Percentiles rank a stretch among this genome's conserved stretches.
phyloP scores from a whole-genome alignment of 2,888 invertebrate genomes.

The Gymnosoma rotundatum region DNA sequence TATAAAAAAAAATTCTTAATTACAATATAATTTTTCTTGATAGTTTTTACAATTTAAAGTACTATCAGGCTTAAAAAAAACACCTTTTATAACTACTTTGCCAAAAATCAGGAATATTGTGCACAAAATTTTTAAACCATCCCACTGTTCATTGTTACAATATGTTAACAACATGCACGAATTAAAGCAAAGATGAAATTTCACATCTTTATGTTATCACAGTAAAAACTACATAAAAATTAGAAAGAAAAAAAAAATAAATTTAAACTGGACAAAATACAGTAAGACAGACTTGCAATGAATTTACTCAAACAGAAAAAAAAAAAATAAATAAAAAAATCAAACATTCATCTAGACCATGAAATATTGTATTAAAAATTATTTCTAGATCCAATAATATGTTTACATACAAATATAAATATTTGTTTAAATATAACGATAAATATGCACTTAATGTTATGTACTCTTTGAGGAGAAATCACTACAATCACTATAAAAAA shows the following conservation, averaged over 20 bases:
- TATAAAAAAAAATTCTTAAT: too few relatives aligned
- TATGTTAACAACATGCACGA: constrained; percentile 45
- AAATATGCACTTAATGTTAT: constrained; percentile 9
- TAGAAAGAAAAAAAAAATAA: constrained; percentile 41
- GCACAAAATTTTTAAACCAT: neutral
- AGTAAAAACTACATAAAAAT: constrained; percentile 29
- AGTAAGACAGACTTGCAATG: constrained; percentile 58
- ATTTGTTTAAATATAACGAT: neutral
- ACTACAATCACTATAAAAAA: constrained; percentile 2
- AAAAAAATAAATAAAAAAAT: constrained; percentile 20
- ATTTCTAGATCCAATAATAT: neutral
- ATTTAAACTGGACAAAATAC: constrained; percentile 62
- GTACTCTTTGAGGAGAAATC: constrained; percentile 47
- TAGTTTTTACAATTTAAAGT: too few relatives aligned
- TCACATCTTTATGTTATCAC: constrained; percentile 58
- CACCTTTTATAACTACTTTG: too few relatives aligned
- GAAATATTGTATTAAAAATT: constrained; percentile 45
- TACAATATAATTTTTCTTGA: too few relatives aligned
- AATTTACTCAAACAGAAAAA: constrained; percentile 26
- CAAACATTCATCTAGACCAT: constrained; percentile 57
- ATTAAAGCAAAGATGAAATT: constrained; percentile 57
- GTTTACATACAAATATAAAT: neutral
- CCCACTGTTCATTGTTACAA: constrained; percentile 47
- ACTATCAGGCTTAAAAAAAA: too few relatives aligned
- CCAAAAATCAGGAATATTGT: too few relatives aligned